Evolutionary conservation across 2,888 invertebrate species (phyloP), one percentile per base, ranked within the genome.

Genomic region (Spilosoma lubricipeda): DNA sequence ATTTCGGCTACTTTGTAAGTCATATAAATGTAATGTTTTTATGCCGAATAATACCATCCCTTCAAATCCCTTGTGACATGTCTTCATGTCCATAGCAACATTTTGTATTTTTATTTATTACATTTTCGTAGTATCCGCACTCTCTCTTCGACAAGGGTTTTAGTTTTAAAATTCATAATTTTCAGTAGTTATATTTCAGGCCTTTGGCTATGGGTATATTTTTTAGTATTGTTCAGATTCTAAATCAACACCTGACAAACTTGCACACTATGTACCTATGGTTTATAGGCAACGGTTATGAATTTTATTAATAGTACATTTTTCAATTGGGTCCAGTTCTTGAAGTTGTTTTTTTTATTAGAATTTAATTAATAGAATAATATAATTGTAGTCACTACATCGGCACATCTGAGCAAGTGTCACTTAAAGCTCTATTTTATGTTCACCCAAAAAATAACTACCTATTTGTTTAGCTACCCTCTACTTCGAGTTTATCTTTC

Each of bases 401-500:
- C 13, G 42, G 45, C 4, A 45, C 18, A 48, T 48, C 0, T 23
- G 23, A 23, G 52, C 8, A 56, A 23, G 23, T 56, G 11, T n/a
- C 9, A 56, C n/a, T 23, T 23, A 8, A 23, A 52, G 52, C 52
- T 23, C 9, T 52, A 15, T 1, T 56, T 56, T 56, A 52, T n/a
- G 9, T 3, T 56, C 30, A 33, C 18, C 36, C 63, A 70, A 36
- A 72, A 63, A 69, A 68, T 48, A 68, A 73, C 68, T 48, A 45
- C 64, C 64, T 36, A 42, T 27, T 65, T 65, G 45, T 70, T 33
- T 56, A 65, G 39, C 7, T 59, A 73, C 70, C 67, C 72, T 73
- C 45, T 70, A 69, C 59, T 56, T 67, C 65, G 30, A 5, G 65
- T 73, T 77, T 77, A 78, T 79, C 75, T 77, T 71, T 71, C 70